Conservation (phyloP, 2,888 invertebrate species). For the Clostera curtula region DNA sequence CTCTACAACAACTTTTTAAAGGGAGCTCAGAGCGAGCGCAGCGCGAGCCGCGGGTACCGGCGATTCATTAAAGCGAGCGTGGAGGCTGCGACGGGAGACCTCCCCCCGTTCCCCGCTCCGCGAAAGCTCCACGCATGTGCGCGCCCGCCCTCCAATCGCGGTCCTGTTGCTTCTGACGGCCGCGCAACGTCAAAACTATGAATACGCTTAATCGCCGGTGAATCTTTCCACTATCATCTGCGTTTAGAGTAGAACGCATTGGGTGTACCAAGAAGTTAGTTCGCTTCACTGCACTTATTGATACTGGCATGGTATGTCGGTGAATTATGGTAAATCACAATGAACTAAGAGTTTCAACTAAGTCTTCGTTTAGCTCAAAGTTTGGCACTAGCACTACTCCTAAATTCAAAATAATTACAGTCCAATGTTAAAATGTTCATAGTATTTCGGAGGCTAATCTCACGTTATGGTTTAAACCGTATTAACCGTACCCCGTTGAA, state of each 20-base stretch:
- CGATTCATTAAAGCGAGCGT: constrained; percentile 69
- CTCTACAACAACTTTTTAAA: constrained; percentile 56
- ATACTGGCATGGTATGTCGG: constrained; percentile 12
- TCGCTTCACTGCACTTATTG: constrained; percentile 23
- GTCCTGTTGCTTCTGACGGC: constrained; percentile 72
- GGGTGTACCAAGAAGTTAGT: constrained; percentile 28
- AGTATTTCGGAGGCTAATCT: neutral
- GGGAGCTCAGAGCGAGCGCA: constrained; percentile 55
- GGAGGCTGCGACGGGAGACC: constrained; percentile 56
- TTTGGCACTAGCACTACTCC: no score
- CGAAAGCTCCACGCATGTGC: constrained; percentile 43
- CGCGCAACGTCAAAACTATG: constrained; percentile 61
- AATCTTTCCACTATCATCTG: constrained; percentile 60
- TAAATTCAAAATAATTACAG: neutral
- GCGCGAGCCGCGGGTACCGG: constrained; percentile 68
- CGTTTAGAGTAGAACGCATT: constrained; percentile 50
- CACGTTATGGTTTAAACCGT: constrained; percentile 13
- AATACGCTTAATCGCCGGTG: constrained; percentile 63
- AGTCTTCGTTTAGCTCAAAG: no score
- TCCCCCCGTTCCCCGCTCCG: constrained; percentile 32
- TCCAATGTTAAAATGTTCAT: neutral
- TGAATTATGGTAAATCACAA: no score
- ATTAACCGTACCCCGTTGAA: constrained; percentile 42
- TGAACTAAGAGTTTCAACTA: no score
- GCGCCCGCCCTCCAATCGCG: constrained; percentile 47